These are phyloP conservation scores for Pyrochroa serraticornis DNA, from an alignment of 2,888 invertebrate species.

Conservation along the genomic window DNA sequence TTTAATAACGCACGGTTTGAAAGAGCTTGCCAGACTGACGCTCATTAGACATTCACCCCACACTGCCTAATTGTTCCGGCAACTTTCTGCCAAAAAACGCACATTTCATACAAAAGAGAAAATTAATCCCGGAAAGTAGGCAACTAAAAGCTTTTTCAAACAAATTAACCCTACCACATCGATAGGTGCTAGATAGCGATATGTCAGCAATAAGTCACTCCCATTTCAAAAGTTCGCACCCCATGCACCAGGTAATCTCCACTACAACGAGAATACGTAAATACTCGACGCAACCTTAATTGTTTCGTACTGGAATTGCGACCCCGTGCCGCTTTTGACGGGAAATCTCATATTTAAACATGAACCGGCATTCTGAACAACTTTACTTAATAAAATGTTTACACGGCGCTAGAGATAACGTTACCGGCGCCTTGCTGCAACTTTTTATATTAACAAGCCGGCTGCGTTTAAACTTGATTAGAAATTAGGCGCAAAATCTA, in stretches of 20 bases:
- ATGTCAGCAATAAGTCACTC: background rate
- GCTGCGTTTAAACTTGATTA: too few species aligned
- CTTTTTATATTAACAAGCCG: background rate
- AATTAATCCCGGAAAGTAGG: constrained; percentile 28
- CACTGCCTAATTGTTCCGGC: constrained; percentile 27
- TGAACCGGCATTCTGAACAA: background rate
- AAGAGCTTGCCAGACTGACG: constrained; percentile 14
- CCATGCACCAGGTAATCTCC: background rate
- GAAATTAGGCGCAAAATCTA: too few species aligned
- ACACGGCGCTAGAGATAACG: background rate
- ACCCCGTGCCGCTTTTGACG: background rate
- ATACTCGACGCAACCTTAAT: background rate
- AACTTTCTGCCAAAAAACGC: constrained; percentile 27
- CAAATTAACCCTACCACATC: constrained; percentile 22
- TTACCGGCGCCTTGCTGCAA: background rate
- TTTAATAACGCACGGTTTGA: constrained; percentile 20
- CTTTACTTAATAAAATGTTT: background rate
- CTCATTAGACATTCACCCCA: constrained; percentile 25
- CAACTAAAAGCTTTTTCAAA: constrained; percentile 28
- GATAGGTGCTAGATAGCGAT: constrained; percentile 21
- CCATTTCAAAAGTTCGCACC: background rate
- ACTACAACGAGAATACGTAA: background rate
- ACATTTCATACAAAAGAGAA: constrained; percentile 26
- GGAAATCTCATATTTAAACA: background rate
- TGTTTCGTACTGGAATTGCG: background rate